A percentile compares a stretch with the other conserved stretches of the same genome.
These are phyloP conservation scores for Monomorium pharaonis DNA, from an alignment of 1,140 invertebrate genomes.

Conservation along the genomic window DNA sequence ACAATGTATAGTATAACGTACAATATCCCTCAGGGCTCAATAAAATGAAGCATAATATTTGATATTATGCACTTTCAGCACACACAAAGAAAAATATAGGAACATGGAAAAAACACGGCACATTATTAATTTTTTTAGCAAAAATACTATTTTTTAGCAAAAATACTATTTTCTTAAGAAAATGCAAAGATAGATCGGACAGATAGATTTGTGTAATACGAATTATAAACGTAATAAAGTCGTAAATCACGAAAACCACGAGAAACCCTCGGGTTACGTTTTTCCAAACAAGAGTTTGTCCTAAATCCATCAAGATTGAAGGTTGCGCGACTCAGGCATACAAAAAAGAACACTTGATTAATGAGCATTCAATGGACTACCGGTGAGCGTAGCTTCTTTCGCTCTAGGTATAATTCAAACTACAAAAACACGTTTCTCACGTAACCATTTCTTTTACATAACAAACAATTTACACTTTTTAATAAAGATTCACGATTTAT, in stretches of 20 bases:
- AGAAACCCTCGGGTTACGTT: neutral
- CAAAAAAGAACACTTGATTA: slow-evolving; percentile 40
- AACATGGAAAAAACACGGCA: neutral
- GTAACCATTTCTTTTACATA: neutral
- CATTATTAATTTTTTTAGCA: neutral
- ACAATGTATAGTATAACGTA: neutral
- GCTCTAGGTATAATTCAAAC: neutral
- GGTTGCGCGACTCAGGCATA: neutral
- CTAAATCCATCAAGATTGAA: slow-evolving; percentile 40
- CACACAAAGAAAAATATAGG: neutral
- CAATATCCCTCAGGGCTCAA: neutral
- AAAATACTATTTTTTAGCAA: neutral
- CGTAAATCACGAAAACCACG: slow-evolving; percentile 42
- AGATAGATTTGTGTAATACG: neutral
- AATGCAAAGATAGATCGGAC: neutral
- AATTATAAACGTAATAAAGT: neutral
- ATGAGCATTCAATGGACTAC: slow-evolving; percentile 9
- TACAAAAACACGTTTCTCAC: neutral
- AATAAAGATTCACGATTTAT: neutral
- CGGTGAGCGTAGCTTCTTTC: neutral
- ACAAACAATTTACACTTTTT: neutral
- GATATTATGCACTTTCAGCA: neutral
- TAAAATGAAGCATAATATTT: neutral
- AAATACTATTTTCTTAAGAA: neutral
- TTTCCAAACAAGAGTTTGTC: neutral